Evolutionary conservation across 2,797 vertebrate genomes (phyloP).

Genomic region (Rhinichthys osculus): DNA sequence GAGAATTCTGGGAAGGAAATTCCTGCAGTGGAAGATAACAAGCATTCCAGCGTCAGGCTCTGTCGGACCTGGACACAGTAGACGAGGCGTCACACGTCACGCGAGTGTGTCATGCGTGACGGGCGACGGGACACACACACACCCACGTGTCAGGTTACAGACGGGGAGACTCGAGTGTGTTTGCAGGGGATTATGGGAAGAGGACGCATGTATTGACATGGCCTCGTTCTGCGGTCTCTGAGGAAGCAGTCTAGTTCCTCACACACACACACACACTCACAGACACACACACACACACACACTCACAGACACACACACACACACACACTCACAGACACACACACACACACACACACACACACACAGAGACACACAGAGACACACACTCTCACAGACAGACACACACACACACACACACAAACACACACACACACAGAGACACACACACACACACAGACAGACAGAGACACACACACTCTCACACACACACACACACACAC

Average conservation of each 20-base stretch:
- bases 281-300: neutral
- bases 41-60: conserved; percentile 69
- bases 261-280: neutral
- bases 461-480: no score
- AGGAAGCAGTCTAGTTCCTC: conserved; percentile 42
- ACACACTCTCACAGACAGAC: no score
- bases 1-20: conserved; percentile 80
- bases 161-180: neutral
- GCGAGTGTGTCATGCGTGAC: neutral
- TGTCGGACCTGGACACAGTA: neutral
- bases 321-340: no score
- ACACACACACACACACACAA: no score
- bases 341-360: no score
- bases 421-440: no score
- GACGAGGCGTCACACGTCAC: conserved; percentile 48
- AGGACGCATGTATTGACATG: conserved; percentile 53
- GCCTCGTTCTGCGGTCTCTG: conserved; percentile 49
- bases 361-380: no score
- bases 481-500: no score
- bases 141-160: conserved; percentile 39
- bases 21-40: conserved; percentile 76
- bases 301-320: no score
- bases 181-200: conserved; percentile 54
- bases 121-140: neutral
- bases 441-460: no score